phyloP scores from a whole-genome alignment of 1,140 invertebrate species.

The Zeugodacus cucurbitae region DNA sequence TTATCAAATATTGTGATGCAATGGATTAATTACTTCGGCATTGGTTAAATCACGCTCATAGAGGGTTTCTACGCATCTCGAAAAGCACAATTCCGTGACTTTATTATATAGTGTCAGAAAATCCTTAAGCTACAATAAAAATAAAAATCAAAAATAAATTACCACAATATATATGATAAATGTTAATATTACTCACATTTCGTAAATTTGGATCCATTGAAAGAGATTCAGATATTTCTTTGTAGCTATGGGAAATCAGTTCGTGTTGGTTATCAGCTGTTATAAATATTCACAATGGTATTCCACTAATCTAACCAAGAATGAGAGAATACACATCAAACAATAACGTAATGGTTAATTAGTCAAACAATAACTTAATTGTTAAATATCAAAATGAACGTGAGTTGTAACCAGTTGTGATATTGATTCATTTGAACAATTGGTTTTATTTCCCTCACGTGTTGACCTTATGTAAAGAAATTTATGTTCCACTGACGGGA shows the following conservation, averaged over 20 bases:
- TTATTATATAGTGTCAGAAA: conserved; percentile 89
- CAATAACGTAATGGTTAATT: no score
- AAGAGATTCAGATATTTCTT: neutral
- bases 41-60: conserved; percentile 78
- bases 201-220: conserved; percentile 46
- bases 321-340: no score
- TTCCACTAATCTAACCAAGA: neutral
- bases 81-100: conserved; percentile 86
- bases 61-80: conserved; percentile 86
- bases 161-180: neutral
- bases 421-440: no score
- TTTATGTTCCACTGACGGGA: neutral
- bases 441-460: no score
- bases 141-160: conserved; percentile 45
- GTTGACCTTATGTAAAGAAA: no score
- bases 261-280: neutral
- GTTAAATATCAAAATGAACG: no score
- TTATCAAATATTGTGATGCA: neutral
- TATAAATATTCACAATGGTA: neutral
- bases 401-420: no score
- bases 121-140: conserved; percentile 78
- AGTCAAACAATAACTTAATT: no score
- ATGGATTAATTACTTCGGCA: conserved; percentile 72
- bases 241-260: neutral
- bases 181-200: conserved; percentile 23